phyloP scores from a whole-genome alignment of 2,888 invertebrate genomes.

The Leptinotarsa rubiginosa region DNA sequence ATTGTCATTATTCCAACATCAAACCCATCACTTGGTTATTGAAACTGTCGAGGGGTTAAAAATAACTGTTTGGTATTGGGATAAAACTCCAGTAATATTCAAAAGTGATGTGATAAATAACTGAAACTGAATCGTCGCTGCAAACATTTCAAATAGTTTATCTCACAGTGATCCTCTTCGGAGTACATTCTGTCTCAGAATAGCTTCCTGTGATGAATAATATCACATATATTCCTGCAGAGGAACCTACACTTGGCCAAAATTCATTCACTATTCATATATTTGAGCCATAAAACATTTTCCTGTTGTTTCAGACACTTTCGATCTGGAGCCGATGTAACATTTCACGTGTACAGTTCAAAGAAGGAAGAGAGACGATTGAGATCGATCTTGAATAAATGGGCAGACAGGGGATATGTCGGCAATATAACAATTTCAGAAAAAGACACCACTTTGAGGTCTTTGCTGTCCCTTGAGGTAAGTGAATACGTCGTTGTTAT shows the following conservation, averaged over 20 bases:
- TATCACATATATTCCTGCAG: background rate
- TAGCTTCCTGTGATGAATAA: background rate
- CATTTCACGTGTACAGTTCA: slow-evolving; percentile 69
- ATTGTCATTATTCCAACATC: no score
- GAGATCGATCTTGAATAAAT: slow-evolving; percentile 62
- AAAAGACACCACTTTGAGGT: slow-evolving; percentile 71
- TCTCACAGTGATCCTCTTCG: background rate
- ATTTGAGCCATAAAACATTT: slow-evolving; percentile 29
- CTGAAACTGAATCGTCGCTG: background rate
- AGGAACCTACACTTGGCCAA: background rate
- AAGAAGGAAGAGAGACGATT: slow-evolving; percentile 68
- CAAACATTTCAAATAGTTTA: background rate
- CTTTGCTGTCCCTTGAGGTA: slow-evolving; percentile 78
- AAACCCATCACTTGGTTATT: no score
- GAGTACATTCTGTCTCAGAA: background rate
- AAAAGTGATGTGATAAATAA: no score
- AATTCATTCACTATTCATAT: slow-evolving; percentile 32
- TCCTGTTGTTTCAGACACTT: slow-evolving; percentile 56
- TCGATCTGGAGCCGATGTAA: slow-evolving; percentile 67
- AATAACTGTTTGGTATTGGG: no score
- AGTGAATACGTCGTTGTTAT: slow-evolving; percentile 59
- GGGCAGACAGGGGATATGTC: slow-evolving; percentile 51
- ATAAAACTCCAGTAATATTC: no score
- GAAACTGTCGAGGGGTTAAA: no score
- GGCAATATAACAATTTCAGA: slow-evolving; percentile 67